phyloP scores from a whole-genome alignment of 2,113 vertebrate species.

The Mormyrus lacerda region DNA sequence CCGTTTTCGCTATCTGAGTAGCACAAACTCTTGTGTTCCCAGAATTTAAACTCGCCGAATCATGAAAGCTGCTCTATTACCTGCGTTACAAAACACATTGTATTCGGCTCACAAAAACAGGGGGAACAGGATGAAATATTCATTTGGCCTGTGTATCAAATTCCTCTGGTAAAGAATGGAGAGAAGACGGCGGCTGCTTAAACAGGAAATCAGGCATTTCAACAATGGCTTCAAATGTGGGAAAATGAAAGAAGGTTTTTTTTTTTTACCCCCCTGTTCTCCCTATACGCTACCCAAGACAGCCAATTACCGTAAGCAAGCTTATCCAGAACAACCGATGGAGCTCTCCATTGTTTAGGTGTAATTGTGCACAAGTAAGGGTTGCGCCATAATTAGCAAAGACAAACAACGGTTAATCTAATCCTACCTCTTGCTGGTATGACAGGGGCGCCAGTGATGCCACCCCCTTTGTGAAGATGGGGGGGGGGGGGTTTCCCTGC shows the following conservation, averaged over 20 bases:
- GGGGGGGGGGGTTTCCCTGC: background rate
- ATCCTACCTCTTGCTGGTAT: background rate
- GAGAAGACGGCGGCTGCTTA: background rate
- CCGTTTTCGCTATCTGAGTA: background rate
- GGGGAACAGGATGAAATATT: background rate
- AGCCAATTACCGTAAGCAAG: background rate
- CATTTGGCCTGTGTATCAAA: conserved; percentile 7
- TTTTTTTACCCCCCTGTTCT: background rate
- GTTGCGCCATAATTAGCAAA: background rate
- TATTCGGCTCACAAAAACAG: background rate
- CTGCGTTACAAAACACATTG: background rate
- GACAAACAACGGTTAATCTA: background rate
- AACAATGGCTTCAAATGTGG: background rate
- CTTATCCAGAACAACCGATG: background rate
- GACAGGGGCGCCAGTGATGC: background rate
- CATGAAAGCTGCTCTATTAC: background rate
- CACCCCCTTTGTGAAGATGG: background rate
- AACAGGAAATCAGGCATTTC: background rate
- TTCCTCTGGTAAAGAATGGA: background rate
- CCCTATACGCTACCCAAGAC: background rate
- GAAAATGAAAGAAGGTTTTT: background rate
- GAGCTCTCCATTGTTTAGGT: background rate
- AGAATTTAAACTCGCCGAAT: background rate
- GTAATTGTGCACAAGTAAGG: background rate
- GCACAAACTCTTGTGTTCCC: background rate